These are phyloP conservation scores for Phrynocephalus vlangalii DNA, from an alignment of 2,797 vertebrate species.

Conservation along the genomic window DNA sequence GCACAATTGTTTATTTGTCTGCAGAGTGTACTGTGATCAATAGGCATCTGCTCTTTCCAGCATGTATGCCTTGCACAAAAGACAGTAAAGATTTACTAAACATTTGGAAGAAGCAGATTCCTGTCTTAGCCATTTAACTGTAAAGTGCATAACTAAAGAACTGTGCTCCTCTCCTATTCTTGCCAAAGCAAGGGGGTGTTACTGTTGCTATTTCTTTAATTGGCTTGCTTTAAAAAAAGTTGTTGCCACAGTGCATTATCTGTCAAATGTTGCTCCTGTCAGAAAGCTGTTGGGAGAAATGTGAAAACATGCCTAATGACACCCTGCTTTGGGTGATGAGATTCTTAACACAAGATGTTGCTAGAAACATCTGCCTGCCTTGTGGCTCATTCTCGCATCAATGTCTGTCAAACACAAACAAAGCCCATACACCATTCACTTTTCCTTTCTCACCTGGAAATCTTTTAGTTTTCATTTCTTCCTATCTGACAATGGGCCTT, in stretches of 20 bases:
- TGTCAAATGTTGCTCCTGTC: conserved; percentile 33
- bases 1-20: not conserved
- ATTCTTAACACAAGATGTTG: conserved; percentile 20
- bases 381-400: not conserved
- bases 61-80: not conserved
- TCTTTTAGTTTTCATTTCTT: not conserved
- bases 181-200: not conserved
- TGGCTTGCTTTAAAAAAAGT: conserved; percentile 18
- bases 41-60: not conserved
- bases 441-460: not conserved
- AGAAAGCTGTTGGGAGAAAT: conserved; percentile 25
- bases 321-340: conserved; percentile 22
- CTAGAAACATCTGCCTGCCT: conserved; percentile 28
- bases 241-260: conserved; percentile 33
- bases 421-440: not conserved
- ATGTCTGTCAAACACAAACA: not conserved
- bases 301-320: conserved; percentile 21
- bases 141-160: not conserved
- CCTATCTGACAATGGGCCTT: not conserved
- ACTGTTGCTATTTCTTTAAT: conserved; percentile 28
- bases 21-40: not conserved
- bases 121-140: not conserved
- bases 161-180: not conserved
- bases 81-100: not conserved
- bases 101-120: not conserved